A percentile compares a stretch with the other conserved stretches of the same genome.
phyloP scores from a whole-genome alignment of 64 coral and sea anemone genomes.

The Actinia tenebrosa region DNA sequence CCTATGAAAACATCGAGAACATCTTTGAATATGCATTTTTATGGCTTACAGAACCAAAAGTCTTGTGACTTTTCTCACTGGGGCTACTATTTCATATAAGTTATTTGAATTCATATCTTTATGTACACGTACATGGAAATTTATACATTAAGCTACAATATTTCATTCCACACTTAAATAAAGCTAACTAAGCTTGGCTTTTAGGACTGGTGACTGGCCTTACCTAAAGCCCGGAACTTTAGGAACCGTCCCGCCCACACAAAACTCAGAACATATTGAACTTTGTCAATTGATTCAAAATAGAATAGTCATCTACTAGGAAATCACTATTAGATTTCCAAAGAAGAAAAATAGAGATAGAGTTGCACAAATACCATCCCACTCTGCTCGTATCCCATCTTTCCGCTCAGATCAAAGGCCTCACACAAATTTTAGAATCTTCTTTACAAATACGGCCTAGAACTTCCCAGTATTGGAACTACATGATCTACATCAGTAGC shows the following conservation, averaged over 20 bases:
- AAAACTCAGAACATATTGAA: background rate
- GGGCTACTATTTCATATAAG: conserved; percentile 7
- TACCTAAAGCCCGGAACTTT: background rate
- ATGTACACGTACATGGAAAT: conserved; percentile 12
- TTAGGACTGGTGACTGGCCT: background rate
- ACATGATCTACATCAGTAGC: background rate
- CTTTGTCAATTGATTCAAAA: background rate
- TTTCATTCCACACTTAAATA: conserved; percentile 14
- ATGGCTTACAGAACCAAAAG: background rate
- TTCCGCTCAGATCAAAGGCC: background rate
- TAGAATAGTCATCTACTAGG: background rate
- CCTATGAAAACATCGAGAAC: background rate
- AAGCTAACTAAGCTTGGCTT: background rate
- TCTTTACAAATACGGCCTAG: too few species aligned
- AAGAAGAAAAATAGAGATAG: background rate
- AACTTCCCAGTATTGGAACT: too few species aligned
- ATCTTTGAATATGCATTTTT: background rate
- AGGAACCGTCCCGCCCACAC: background rate
- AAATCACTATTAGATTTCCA: background rate
- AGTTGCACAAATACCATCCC: background rate
- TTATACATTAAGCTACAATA: conserved; percentile 20
- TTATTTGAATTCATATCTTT: conserved; percentile 6
- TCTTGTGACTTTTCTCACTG: background rate
- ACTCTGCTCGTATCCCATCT: background rate
- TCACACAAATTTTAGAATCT: too few species aligned